Conservation (phyloP, 2,888 invertebrate genomes). For the Macrophya annulata region DNA sequence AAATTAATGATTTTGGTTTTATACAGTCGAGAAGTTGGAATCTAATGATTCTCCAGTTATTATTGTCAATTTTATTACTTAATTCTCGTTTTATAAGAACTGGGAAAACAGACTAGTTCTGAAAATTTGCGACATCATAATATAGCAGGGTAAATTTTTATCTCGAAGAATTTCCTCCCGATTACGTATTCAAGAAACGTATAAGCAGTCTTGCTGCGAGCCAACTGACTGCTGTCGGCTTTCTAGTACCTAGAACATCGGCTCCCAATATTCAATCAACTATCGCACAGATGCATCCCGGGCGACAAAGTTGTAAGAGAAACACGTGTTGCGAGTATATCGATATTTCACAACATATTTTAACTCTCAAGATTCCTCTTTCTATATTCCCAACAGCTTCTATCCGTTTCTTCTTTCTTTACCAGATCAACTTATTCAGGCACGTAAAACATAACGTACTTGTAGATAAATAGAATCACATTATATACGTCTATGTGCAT, state of each 20-base stretch:
- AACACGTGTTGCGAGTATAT: constrained; percentile 32
- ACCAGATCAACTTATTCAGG: background rate
- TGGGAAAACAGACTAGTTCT: background rate
- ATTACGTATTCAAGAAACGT: constrained; percentile 40
- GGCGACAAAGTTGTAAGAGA: constrained; percentile 44
- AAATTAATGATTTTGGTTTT: no score
- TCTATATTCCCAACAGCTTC: background rate
- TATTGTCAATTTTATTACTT: background rate
- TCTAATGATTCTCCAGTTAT: no score
- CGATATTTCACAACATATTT: constrained; percentile 18
- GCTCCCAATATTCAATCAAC: constrained; percentile 47
- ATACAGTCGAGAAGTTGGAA: no score
- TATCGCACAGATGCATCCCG: constrained; percentile 13
- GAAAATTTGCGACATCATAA: background rate
- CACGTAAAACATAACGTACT: no score
- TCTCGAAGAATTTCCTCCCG: background rate
- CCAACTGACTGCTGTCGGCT: constrained; percentile 31
- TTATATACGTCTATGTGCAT: no score
- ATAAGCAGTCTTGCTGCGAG: constrained; percentile 20
- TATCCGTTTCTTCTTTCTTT: background rate
- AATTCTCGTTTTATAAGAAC: background rate
- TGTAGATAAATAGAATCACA: no score
- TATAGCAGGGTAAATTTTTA: background rate
- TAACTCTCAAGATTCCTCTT: background rate
- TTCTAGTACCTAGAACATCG: background rate